Evolutionary conservation across 2,888 invertebrate species (phyloP).

Genomic region (Drosophila vallismaia): DNA sequence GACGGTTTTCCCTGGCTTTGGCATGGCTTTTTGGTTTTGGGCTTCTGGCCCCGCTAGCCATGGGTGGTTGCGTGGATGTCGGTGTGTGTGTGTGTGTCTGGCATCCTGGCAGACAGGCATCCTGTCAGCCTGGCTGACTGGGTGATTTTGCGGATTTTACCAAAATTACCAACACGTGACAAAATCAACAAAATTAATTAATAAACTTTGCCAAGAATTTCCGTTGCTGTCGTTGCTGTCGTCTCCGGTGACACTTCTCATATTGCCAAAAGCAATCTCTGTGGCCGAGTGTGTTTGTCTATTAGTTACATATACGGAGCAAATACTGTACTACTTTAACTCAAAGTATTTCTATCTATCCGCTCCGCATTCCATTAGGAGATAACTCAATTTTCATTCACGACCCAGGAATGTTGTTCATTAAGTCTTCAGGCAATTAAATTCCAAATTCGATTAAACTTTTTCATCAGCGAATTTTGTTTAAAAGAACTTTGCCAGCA

Average conservation of each 20-base stretch:
- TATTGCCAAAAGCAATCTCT: conserved; percentile 48
- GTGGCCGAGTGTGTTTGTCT: conserved; percentile 21
- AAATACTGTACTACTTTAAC: conserved; percentile 19
- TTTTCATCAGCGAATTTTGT: conserved; percentile 8
- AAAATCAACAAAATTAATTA: conserved; percentile 80
- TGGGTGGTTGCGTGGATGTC: conserved; percentile 7
- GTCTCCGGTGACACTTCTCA: conserved; percentile 71
- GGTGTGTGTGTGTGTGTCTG: conserved; percentile 17
- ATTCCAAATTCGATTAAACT: conserved; percentile 36
- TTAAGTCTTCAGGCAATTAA: conserved; percentile 34
- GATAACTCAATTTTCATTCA: conserved; percentile 15
- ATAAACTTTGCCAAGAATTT: conserved; percentile 76
- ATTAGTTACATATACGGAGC: conserved; percentile 6
- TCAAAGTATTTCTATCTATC: conserved; percentile 5
- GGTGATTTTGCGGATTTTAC: conserved; percentile 70
- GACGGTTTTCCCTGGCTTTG: conserved; percentile 61
- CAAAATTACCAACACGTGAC: conserved; percentile 75
- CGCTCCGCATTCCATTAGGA: background rate
- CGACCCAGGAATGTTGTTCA: conserved; percentile 23
- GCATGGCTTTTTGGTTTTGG: conserved; percentile 51
- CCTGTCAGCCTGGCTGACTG: conserved; percentile 29
- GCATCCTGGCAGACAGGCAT: too few species aligned
- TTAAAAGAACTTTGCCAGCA: conserved; percentile 17
- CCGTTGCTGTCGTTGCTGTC: conserved; percentile 64
- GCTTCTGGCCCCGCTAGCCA: conserved; percentile 26